phyloP scores from a whole-genome alignment of 2,888 invertebrate species.

The Drepana falcataria region DNA sequence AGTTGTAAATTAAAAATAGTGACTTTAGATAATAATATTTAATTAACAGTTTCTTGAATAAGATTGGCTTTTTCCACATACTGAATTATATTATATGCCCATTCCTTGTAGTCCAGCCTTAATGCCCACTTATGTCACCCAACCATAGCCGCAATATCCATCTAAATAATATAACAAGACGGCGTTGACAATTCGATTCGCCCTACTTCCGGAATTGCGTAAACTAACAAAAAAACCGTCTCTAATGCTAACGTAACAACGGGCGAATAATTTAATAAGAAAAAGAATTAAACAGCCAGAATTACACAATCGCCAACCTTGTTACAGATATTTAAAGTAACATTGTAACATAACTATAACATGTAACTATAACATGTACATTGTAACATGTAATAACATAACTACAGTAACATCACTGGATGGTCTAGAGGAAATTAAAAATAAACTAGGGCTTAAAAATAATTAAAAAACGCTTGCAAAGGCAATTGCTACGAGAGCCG shows the following conservation, averaged over 20 bases:
- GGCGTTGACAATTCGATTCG: constrained; percentile 35
- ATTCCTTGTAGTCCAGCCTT: not conserved
- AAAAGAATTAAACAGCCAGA: constrained; percentile 19
- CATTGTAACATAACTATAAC: no score
- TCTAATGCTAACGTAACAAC: constrained; percentile 36
- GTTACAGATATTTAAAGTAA: not conserved
- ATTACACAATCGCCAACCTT: constrained; percentile 24
- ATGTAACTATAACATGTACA: no score
- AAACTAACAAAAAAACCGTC: constrained; percentile 38
- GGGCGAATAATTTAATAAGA: constrained; percentile 32
- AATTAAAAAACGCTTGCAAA: no score
- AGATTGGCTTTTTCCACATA: no score
- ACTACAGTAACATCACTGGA: no score
- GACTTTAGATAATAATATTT: not conserved
- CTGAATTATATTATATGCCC: no score
- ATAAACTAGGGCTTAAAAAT: no score
- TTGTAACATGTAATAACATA: no score
- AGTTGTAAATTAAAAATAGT: not conserved
- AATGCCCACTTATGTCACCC: constrained; percentile 36
- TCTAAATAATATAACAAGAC: constrained; percentile 31
- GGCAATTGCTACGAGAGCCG: no score
- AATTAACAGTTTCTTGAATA: no score
- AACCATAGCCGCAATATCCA: constrained; percentile 25
- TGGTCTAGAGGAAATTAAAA: no score
- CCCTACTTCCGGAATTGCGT: constrained; percentile 52